A percentile compares a stretch with the other conserved stretches of the same genome.
These are phyloP conservation scores for Papilio glaucus DNA, from an alignment of 1,140 invertebrate species.

Conservation along the genomic window DNA sequence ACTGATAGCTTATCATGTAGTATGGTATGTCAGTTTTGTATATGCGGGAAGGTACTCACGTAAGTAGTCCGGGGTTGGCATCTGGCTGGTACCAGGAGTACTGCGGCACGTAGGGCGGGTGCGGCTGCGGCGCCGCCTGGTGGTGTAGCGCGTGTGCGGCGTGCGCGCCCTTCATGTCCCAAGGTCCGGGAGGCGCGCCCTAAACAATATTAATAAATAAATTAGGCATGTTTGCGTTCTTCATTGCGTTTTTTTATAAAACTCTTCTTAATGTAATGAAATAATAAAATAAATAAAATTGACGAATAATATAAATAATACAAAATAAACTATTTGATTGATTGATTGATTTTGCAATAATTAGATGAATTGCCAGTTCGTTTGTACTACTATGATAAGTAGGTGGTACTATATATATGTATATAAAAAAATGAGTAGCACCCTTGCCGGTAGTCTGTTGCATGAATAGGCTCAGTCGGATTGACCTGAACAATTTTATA, in stretches of 20 bases:
- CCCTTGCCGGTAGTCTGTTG: no score
- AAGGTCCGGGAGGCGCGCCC: conserved; percentile 86
- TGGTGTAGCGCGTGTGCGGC: conserved; percentile 85
- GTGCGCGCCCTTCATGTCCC: conserved; percentile 89
- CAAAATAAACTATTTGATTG: no score
- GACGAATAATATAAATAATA: no score
- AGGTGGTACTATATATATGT: no score
- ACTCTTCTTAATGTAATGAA: no score
- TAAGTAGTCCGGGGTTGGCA: conserved; percentile 88
- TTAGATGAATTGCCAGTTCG: no score
- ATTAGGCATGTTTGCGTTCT: neutral
- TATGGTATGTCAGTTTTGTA: neutral
- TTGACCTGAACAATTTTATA: neutral
- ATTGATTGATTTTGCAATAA: no score
- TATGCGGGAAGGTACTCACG: conserved; percentile 86
- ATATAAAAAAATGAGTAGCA: no score
- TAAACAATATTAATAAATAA: conserved; percentile 50
- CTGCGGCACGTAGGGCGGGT: conserved; percentile 88
- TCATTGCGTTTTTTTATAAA: no score
- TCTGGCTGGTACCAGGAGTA: conserved; percentile 90
- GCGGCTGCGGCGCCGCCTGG: conserved; percentile 85
- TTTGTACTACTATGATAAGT: no score
- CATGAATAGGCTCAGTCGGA: no score
- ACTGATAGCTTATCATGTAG: neutral
- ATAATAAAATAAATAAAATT: no score